Evolutionary conservation across 2,113 vertebrate species (phyloP), one percentile per base, ranked within the genome.

Genomic region (Verasper variegatus): DNA sequence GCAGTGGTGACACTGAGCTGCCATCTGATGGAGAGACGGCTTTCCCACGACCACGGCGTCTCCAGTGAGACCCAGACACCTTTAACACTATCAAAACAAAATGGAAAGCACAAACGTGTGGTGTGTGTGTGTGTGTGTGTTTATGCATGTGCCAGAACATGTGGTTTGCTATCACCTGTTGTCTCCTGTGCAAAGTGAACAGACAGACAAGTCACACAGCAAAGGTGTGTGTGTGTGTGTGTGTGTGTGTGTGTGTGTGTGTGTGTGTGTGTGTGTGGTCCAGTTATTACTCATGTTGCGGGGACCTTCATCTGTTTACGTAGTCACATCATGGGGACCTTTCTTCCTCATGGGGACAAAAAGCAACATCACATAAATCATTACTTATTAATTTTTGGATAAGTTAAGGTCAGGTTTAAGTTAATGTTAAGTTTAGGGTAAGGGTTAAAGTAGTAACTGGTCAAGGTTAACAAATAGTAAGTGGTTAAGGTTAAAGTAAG

Each of bases 41-140:
- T 84, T 91, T 93, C 90, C 89, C 89, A 92, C 42, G 77, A 27
- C 81, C 78, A 31, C 6, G 11, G n/a, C 74, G 87, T 89, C 89
- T 89, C 89, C 90, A 82, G 26, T 35, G 69, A 76, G 88, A 68
- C 76, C 82, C 77, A 82, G 80, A 83, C 84, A 92, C 87, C 68
- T 86, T 71, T 73, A 47, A 24, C 26, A 49, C 82, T 79, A 85
- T 84, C 89, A 90, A 88, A 89, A 90, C 88, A 90, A 86, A 78
- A 74, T 56, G 56, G 21, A 56, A 58, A 31, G 65, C 2, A 45
- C 61, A 65, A 57, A 26, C 58, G 65, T 51, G 57, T 74, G 51
- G 66, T 83, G 75, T 71, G 49, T 54, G 61, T 74, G 56, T 78
- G 65, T 74, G 75, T 81, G 68, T 83, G 75, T 71, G 51, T 27